Evolutionary conservation across 2,113 vertebrate species (phyloP), one percentile per base, ranked within the genome.

Genomic region (Monopterus albus): DNA sequence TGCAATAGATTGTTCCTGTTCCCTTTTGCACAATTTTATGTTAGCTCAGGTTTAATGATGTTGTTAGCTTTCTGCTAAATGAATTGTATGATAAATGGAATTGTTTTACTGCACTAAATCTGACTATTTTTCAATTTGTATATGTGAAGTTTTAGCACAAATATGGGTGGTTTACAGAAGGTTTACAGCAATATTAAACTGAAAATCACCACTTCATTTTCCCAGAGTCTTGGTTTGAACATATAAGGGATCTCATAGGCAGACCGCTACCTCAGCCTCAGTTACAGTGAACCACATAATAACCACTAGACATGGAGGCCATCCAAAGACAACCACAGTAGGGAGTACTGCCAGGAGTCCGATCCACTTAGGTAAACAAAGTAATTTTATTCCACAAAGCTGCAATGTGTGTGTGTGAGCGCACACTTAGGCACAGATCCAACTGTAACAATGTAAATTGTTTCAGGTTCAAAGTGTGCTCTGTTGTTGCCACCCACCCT

Each of bases 401-500:
- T 75, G 51, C 64, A 29, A 39, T 40, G 36, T 63, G 40, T 40
- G 28, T 65, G 52, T 61, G 40, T 61, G n/a, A n/a, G n/a, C n/a
- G n/a, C n/a, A n/a, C n/a, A n/a, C n/a, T n/a, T n/a, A 69, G 86
- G 81, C 82, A 79, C 57, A 0, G n/a, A 43, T 86, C 82, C 87
- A 89, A 81, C 66, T 82, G 78, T 77, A 89, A 87, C 85, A 88
- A 89, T 87, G 87, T 82, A 75, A 85, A 87, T 84, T 80, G 83
- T 86, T 85, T 78, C 59, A 85, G 75, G 78, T 87, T 88, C 72
- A 87, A 87, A 89, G 75, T 78, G 51, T 33, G 40, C 72, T 78
- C 40, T 60, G 73, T 42, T 85, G 72, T 65, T 85, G 57, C 74
- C 70, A 78, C 81, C 73, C 79, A 81, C 76, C 81, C 62, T 65